A percentile compares a stretch with the other conserved stretches of the same genome.
Conservation (phyloP, 1,140 invertebrate species). For the Ctenoplectra terminalis region DNA sequence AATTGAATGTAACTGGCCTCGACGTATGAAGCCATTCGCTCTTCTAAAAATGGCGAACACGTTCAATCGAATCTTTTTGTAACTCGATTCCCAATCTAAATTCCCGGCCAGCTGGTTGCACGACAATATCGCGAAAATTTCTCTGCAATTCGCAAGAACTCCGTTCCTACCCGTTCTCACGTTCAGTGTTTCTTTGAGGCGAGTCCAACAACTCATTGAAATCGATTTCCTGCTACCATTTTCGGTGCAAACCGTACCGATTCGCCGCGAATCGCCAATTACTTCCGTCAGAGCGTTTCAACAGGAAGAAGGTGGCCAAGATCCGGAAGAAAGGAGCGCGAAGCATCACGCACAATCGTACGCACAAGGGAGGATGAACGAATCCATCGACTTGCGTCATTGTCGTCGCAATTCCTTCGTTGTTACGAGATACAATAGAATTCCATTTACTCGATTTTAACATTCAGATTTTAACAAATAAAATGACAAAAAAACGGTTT, state of each 20-base stretch:
- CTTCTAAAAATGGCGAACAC: too few species aligned
- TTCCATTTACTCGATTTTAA: not conserved
- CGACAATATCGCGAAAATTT: not conserved
- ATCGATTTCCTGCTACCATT: conserved; percentile 30
- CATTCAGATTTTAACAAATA: too few species aligned
- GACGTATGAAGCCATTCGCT: too few species aligned
- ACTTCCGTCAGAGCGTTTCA: conserved; percentile 23
- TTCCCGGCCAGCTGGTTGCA: not conserved
- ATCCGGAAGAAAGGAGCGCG: not conserved
- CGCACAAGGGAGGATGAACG: too few species aligned
- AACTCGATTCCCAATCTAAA: not conserved
- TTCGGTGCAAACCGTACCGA: conserved; percentile 14
- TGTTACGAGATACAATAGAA: not conserved
- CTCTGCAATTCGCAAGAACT: not conserved
- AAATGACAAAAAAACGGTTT: too few species aligned
- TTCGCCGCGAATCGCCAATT: conserved; percentile 23
- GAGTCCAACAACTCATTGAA: not conserved
- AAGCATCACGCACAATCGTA: not conserved
- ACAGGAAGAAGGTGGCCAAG: not conserved
- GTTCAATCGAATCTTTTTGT: too few species aligned
- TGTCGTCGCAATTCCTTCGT: not conserved
- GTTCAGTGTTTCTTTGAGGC: not conserved
- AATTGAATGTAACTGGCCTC: too few species aligned
- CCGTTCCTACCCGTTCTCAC: not conserved
- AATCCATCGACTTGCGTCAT: not conserved